A percentile compares a stretch with the other conserved stretches of the same genome.
phyloP scores from a whole-genome alignment of 2,113 vertebrate species.

The Lampris incognitus region DNA sequence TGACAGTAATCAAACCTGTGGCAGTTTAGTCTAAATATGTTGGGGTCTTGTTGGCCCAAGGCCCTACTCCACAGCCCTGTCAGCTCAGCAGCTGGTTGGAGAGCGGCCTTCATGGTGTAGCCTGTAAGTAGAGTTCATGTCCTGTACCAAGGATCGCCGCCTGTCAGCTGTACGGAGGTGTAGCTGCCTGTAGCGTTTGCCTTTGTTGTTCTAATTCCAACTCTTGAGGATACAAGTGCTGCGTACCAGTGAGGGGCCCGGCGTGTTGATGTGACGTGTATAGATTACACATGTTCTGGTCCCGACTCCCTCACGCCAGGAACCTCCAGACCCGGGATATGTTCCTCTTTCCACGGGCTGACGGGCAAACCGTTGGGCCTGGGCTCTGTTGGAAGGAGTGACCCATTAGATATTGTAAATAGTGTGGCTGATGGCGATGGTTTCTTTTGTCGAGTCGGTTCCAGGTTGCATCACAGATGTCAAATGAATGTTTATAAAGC shows the following conservation, averaged over 20 bases:
- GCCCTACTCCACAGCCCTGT: conserved; percentile 34
- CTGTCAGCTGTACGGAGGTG: conserved; percentile 60
- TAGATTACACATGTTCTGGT: conserved; percentile 56
- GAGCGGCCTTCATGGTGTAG: conserved; percentile 44
- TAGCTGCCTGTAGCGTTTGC: conserved; percentile 67
- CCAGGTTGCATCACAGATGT: conserved; percentile 52
- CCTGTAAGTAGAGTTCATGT: conserved; percentile 59
- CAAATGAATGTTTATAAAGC: conserved; percentile 49
- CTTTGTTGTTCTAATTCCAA: conserved; percentile 40
- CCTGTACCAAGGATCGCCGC: conserved; percentile 69
- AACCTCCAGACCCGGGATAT: conserved; percentile 67
- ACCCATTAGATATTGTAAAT: conserved; percentile 70
- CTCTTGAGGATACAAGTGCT: conserved; percentile 41
- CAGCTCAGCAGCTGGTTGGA: conserved; percentile 13
- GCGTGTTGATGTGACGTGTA: conserved; percentile 47
- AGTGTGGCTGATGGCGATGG: conserved; percentile 54
- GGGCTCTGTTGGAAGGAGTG: conserved; percentile 77
- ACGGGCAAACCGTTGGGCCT: conserved; percentile 29
- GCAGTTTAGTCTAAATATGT: conserved; percentile 26
- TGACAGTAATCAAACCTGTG: conserved; percentile 64
- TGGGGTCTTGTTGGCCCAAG: conserved; percentile 64
- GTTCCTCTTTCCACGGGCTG: conserved; percentile 48
- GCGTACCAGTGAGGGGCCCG: conserved; percentile 36
- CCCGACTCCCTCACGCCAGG: conserved; percentile 65
- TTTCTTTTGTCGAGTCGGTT: conserved; percentile 65